phyloP scores from a whole-genome alignment of 1,140 invertebrate species.

The Drosophila aff. region DNA sequence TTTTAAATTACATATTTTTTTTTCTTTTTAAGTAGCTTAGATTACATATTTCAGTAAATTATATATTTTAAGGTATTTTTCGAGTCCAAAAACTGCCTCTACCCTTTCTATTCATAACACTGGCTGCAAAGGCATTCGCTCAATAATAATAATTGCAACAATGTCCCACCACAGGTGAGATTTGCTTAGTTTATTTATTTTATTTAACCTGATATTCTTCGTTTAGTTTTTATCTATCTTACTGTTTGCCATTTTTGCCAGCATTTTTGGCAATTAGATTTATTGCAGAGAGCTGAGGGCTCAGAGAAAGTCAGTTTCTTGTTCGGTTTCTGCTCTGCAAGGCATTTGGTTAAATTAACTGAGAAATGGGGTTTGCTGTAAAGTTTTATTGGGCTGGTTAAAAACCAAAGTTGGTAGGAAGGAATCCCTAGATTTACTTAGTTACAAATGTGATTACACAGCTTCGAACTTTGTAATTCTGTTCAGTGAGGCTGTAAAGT shows the following conservation, averaged over 20 bases:
- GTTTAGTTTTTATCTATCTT: background rate
- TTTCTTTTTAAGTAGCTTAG: background rate
- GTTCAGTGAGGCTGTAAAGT: background rate
- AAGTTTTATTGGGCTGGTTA: background rate
- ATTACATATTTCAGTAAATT: too few relatives aligned
- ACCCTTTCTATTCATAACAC: background rate
- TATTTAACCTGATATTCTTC: constrained; percentile 32
- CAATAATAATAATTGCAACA: background rate
- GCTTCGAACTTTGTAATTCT: background rate
- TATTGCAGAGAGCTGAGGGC: constrained; percentile 22
- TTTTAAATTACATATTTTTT: background rate
- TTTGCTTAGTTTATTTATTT: constrained; percentile 31
- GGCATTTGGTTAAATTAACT: constrained; percentile 3
- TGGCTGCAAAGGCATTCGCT: background rate
- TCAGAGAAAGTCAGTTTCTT: background rate
- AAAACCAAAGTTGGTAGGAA: background rate
- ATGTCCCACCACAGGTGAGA: constrained; percentile 30
- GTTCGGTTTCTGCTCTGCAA: constrained; percentile 11
- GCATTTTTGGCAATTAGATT: constrained; percentile 27
- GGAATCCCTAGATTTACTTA: background rate
- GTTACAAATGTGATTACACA: background rate
- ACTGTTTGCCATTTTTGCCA: background rate
- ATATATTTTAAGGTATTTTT: background rate
- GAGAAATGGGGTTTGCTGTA: constrained; percentile 4
- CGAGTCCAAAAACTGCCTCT: background rate